Conservation (phyloP, 2,113 vertebrate genomes). For the Phrynocephalus versicolor region DNA sequence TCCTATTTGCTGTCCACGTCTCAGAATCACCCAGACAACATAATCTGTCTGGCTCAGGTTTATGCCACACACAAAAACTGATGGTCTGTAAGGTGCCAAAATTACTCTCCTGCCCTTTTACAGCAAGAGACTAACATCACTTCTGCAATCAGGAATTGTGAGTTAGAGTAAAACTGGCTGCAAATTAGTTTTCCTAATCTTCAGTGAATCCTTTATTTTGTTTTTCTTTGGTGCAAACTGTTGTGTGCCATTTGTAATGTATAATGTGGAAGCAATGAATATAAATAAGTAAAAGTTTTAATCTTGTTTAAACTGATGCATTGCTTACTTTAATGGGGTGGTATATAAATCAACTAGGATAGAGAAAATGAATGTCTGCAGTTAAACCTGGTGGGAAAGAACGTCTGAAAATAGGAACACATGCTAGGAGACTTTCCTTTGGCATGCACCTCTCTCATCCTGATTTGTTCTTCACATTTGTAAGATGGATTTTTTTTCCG, state of each 20-base stretch:
- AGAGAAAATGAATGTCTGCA: not conserved
- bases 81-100: not conserved
- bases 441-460: not conserved
- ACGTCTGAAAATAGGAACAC: not conserved
- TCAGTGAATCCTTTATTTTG: not conserved
- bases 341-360: too few species aligned
- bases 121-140: not conserved
- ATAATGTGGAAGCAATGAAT: not conserved
- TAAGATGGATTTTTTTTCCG: not conserved
- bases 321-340: not conserved
- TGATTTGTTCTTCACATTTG: not conserved
- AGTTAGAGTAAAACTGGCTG: not conserved
- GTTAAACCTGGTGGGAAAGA: not conserved
- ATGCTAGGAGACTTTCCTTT: not conserved
- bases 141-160: too few species aligned
- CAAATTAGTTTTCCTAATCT: too few species aligned
- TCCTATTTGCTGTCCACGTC: too few species aligned
- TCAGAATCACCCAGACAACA: too few species aligned
- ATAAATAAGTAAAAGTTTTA: not conserved
- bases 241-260: not conserved
- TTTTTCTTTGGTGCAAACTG: not conserved
- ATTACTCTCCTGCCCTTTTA: not conserved
- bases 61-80: not conserved
- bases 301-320: not conserved
- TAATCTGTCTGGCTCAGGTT: not conserved